phyloP scores from a whole-genome alignment of 2,797 vertebrate species.

The Pipistrellus kuhlii region DNA sequence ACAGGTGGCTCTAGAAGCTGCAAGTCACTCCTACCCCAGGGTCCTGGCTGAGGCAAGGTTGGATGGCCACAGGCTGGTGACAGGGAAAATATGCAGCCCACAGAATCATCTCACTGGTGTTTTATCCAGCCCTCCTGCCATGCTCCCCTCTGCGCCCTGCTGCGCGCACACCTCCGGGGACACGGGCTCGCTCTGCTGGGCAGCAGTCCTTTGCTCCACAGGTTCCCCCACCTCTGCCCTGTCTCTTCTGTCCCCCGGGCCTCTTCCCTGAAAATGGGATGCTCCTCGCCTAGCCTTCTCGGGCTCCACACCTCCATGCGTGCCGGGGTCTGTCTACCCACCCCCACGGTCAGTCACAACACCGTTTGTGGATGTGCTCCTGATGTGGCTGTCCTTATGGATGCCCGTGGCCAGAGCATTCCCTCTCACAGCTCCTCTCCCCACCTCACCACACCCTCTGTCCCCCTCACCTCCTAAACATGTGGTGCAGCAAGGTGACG shows the following conservation, averaged over 20 bases:
- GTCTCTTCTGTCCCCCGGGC: neutral
- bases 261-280: neutral
- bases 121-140: accelerated
- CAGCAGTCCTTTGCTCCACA: accelerated
- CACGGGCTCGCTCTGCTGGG: neutral
- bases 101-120: accelerated
- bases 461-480: neutral
- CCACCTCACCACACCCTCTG: accelerated
- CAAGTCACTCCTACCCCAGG: accelerated
- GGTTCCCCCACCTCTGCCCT: neutral
- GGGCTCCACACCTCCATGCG: neutral
- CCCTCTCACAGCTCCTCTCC: neutral
- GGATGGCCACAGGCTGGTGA: neutral
- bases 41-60: neutral
- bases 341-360: neutral
- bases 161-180: accelerated
- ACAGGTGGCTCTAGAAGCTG: neutral
- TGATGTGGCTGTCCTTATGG: neutral
- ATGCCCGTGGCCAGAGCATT: neutral
- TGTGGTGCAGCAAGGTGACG: accelerated
- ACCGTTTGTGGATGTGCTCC: neutral
- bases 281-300: neutral
- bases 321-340: neutral
- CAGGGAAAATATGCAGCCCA: neutral
- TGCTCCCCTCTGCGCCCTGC: accelerated